Evolutionary conservation across 2,888 invertebrate species (phyloP).

Genomic region (Odontomyia ornata): DNA sequence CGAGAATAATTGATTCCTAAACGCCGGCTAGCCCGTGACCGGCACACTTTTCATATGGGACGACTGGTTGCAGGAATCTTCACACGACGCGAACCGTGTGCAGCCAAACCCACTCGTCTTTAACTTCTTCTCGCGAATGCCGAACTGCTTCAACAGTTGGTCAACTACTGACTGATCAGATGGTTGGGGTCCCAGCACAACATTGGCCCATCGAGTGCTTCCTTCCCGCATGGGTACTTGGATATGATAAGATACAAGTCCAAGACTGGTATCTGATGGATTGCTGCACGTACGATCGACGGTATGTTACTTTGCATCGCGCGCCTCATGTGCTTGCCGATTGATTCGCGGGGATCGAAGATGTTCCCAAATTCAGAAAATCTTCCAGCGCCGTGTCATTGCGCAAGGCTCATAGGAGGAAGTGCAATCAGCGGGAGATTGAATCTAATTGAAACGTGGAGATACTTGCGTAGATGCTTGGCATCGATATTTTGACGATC

Average conservation of each 20-base stretch:
- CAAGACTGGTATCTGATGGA: constrained; percentile 14
- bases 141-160: constrained; percentile 39
- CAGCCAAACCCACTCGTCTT: background rate
- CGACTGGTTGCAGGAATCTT: background rate
- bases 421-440: constrained; percentile 16
- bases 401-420: background rate
- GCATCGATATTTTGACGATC: background rate
- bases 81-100: background rate
- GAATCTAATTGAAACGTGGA: background rate
- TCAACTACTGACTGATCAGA: constrained; percentile 37
- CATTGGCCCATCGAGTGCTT: constrained; percentile 21
- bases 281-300: background rate
- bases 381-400: background rate
- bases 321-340: background rate
- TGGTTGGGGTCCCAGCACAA: constrained; percentile 8
- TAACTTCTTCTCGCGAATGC: background rate
- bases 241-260: constrained; percentile 4
- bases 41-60: constrained; percentile 12
- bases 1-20: background rate
- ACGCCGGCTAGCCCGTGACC: constrained; percentile 9
- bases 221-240: constrained; percentile 3
- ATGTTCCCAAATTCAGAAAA: no score
- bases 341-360: background rate
- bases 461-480: background rate
- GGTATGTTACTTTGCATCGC: constrained; percentile 1